Conservation (phyloP, 2,888 invertebrate species). For the Oxytorus armatus region DNA sequence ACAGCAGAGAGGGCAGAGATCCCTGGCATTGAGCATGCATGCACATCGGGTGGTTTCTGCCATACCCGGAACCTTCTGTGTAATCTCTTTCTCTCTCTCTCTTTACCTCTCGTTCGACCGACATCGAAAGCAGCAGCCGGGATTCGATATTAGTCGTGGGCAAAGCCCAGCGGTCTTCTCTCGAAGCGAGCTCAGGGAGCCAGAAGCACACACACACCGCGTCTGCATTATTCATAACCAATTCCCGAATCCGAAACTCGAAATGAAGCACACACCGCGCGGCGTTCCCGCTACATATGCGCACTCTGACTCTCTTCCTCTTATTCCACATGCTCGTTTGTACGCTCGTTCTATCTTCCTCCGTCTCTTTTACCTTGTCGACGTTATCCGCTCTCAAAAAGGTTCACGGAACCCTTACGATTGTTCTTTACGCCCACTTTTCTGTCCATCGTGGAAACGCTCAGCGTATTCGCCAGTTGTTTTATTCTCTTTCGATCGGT, state of each 20-base stretch:
- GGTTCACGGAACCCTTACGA: slow-evolving; percentile 56
- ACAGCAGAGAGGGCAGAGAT: slow-evolving; percentile 34
- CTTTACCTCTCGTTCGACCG: slow-evolving; percentile 52
- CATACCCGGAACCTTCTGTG: slow-evolving; percentile 66
- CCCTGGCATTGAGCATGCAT: slow-evolving; percentile 46
- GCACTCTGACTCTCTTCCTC: slow-evolving; percentile 38
- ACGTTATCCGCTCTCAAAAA: slow-evolving; percentile 54
- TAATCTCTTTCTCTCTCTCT: too few relatives aligned
- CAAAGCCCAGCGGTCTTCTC: slow-evolving; percentile 62
- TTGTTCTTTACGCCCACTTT: slow-evolving; percentile 67
- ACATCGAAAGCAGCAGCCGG: slow-evolving; percentile 56
- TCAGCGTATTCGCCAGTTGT: slow-evolving; percentile 9
- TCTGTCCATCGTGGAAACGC: slow-evolving; percentile 52
- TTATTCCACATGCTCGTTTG: slow-evolving; percentile 64
- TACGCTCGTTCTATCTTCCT: slow-evolving; percentile 24
- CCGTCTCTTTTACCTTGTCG: slow-evolving; percentile 57
- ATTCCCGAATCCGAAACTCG: slow-evolving; percentile 82
- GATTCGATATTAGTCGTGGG: slow-evolving; percentile 67
- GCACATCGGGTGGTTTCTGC: slow-evolving; percentile 56
- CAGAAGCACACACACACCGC: slow-evolving; percentile 59
- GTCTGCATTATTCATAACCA: slow-evolving; percentile 83
- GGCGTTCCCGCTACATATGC: slow-evolving; percentile 54
- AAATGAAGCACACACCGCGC: slow-evolving; percentile 74
- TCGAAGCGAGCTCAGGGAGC: slow-evolving; percentile 68
- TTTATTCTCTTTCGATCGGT: slow-evolving; percentile 45